Evolutionary conservation across 37 sponge, comb jelly and placozoan genomes (phyloP).

Genomic region (Beroe forskalii): DNA sequence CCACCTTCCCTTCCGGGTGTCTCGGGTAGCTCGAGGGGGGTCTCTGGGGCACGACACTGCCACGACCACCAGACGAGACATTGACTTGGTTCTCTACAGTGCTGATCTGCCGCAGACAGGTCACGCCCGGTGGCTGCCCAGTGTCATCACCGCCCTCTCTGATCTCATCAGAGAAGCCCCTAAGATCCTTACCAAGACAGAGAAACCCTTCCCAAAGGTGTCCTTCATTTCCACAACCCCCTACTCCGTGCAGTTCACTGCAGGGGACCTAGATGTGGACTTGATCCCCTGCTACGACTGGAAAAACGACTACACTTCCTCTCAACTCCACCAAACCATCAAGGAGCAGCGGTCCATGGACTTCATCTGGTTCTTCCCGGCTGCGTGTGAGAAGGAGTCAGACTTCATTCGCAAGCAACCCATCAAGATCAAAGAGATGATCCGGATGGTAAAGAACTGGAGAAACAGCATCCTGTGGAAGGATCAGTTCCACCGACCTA

Average conservation of each 20-base stretch:
- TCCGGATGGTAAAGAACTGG: constrained; percentile 49
- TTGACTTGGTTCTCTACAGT: constrained; percentile 34
- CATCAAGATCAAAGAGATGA: constrained; percentile 47
- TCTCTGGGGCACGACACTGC: constrained; percentile 46
- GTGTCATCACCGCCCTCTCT: neutral
- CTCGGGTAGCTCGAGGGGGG: neutral
- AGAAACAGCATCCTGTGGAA: constrained; percentile 38
- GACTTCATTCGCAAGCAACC: constrained; percentile 43
- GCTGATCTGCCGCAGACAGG: constrained; percentile 5
- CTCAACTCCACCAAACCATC: neutral
- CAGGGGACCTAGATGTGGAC: constrained; percentile 31
- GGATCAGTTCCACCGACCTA: constrained; percentile 35
- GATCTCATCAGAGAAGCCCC: neutral
- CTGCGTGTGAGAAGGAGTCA: constrained; percentile 16
- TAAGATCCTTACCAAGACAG: constrained; percentile 27
- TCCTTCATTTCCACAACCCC: neutral
- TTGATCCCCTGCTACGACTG: constrained; percentile 23
- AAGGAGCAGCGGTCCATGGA: constrained; percentile 14
- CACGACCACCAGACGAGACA: neutral
- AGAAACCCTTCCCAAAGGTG: neutral
- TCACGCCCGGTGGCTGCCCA: constrained; percentile 15
- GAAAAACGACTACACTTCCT: neutral
- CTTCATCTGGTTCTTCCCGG: constrained; percentile 25
- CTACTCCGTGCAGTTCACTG: constrained; percentile 23
- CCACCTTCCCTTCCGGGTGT: constrained; percentile 4